Evolutionary conservation across 2,888 invertebrate genomes (phyloP), one percentile per base, ranked within the genome.

Genomic region (Plagodis dolabraria): DNA sequence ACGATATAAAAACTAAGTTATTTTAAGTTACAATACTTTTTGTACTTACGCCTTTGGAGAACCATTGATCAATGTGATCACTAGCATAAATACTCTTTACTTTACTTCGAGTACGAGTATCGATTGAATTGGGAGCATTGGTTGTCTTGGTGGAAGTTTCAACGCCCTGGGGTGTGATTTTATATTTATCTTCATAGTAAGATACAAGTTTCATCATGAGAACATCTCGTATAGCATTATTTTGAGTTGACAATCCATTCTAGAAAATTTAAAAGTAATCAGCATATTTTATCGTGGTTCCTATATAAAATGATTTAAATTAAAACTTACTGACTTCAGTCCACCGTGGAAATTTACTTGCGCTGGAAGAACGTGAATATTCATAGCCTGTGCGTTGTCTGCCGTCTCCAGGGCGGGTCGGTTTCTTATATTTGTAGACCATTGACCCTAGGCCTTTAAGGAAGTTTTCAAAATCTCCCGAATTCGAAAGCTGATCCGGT

Each of bases 161-260:
- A 8, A 8, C 48, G 33, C 69, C 72, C 22, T 62, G 52, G 51
- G 73, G 66, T 6, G 72, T 67, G 33, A 86, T 59, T 65, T 81
- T 81, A 67, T 84, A 87, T 69, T 87, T 87, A 61, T 85, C 80
- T 62, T 87, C 87, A 56, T 87, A 87, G 69, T 85, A 87, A 9
- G 85, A 85, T 10, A 87, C 82, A 12, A 87, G 77, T 64, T 87
- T 86, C 85, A 87, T 80, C 86, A 87, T 86, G 7, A 86, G 72
- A 12, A 79, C 75, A 54, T 82, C 83, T 63, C 74, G 75, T 34
- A 85, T 62, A 33, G 73, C 67, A 22, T 65, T 69, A 49, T 79
- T 84, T 70, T 79, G 79, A 11, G 63, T 63, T 51, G 63, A 70
- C 10, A 63, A 54, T 11, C 53, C 33, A 10, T 60, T 63, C 79